Evolutionary conservation across 2,797 vertebrate species (phyloP).

Genomic region (Pipistrellus nathusii): DNA sequence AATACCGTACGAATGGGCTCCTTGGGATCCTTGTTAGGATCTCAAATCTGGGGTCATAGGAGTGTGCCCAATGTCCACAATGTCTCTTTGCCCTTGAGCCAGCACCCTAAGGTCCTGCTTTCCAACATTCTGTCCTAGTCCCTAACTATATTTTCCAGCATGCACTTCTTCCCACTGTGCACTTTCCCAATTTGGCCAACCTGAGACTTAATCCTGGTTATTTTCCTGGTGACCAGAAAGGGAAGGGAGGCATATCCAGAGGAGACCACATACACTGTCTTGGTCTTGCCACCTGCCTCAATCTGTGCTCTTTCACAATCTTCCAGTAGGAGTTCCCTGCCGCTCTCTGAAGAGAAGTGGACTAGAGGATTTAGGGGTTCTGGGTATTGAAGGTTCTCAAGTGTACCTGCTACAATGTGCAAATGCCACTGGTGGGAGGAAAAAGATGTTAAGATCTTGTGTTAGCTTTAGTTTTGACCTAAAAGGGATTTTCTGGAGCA

Average conservation of each 20-base stretch:
- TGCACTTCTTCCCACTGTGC: neutral
- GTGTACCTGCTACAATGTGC: no score
- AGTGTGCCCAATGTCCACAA: fast-evolving
- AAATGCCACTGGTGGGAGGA: neutral
- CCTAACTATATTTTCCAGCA: neutral
- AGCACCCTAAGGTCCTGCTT: neutral
- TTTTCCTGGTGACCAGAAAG: neutral
- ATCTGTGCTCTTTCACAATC: neutral
- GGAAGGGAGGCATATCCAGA: neutral
- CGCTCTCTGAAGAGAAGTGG: neutral
- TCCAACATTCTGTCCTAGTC: neutral
- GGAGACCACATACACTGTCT: neutral
- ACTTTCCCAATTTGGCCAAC: neutral
- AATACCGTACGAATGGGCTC: neutral
- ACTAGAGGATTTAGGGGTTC: neutral
- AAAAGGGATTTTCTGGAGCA: neutral
- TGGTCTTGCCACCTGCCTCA: neutral
- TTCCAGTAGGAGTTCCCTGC: neutral
- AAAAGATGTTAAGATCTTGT: neutral
- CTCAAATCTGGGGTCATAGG: neutral
- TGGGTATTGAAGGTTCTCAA: neutral
- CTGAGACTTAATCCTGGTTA: neutral
- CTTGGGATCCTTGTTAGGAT: neutral
- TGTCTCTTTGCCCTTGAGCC: neutral
- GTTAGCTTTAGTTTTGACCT: neutral